Percentiles rank a stretch among this genome's conserved stretches.
Conservation (phyloP, 2,113 vertebrate genomes). For the Pteruthius melanotis region DNA sequence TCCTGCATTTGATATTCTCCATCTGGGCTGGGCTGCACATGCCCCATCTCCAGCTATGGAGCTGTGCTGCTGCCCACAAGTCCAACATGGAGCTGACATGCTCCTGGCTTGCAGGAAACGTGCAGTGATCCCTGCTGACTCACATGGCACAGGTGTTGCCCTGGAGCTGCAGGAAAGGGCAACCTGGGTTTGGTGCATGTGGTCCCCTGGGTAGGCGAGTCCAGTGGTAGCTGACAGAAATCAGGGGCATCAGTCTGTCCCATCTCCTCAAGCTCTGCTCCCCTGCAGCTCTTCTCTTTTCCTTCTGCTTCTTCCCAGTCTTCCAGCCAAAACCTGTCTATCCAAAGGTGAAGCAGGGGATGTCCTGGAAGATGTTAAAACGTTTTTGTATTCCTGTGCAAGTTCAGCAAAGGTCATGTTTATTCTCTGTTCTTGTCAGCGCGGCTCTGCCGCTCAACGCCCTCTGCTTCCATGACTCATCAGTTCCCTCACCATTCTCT, state of each 20-base stretch:
- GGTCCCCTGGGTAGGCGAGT: neutral
- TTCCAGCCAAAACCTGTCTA: neutral
- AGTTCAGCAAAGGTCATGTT: neutral
- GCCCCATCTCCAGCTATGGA: neutral
- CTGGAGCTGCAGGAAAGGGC: neutral
- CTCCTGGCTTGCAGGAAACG: neutral
- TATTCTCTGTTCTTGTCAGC: neutral
- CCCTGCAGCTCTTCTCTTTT: neutral
- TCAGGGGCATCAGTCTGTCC: neutral
- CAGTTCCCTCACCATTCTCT: neutral
- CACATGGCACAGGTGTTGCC: accelerated
- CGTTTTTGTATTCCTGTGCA: neutral
- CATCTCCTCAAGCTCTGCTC: neutral
- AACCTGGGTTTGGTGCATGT: neutral
- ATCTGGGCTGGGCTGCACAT: neutral
- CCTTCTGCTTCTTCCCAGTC: neutral
- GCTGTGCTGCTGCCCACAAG: neutral
- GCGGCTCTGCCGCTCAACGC: accelerated
- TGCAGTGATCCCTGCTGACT: neutral
- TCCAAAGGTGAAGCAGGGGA: neutral
- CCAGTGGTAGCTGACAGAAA: neutral
- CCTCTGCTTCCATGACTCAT: neutral
- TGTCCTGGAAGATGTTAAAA: neutral
- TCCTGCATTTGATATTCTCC: neutral
- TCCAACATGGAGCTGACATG: accelerated